These are phyloP conservation scores for Ditylenchus dipsaci DNA, from an alignment of 1,140 invertebrate genomes.

Conservation along the genomic window DNA sequence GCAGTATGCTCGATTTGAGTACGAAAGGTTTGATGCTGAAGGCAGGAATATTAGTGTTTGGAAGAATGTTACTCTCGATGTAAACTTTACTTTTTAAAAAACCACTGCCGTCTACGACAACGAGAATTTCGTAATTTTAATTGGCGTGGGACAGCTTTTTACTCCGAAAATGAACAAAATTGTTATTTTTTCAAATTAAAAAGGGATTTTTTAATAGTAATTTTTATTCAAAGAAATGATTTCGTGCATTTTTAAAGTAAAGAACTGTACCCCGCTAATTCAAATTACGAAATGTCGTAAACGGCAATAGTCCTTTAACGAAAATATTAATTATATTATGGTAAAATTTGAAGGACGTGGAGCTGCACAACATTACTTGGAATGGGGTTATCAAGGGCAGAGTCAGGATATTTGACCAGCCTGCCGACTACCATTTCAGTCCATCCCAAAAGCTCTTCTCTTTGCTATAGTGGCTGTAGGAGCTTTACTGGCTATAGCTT, in stretches of 20 bases:
- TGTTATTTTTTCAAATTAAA: no score
- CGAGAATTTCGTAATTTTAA: no score
- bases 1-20: constrained; percentile 6
- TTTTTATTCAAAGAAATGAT: no score
- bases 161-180: no score
- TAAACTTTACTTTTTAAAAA: no score
- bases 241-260: not conserved
- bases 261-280: not conserved
- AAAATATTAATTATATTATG: not conserved
- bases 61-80: constrained; percentile 26
- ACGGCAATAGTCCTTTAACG: not conserved
- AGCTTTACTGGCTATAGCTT: constrained; percentile 32
- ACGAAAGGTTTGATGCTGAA: constrained; percentile 28
- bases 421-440: constrained; percentile 37
- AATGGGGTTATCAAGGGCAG: constrained; percentile 41
- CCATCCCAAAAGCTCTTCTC: constrained; percentile 34
- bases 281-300: not conserved
- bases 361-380: constrained; percentile 46
- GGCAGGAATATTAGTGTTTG: constrained; percentile 39
- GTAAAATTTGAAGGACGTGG: constrained; percentile 41
- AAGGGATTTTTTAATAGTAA: not conserved
- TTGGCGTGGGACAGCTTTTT: no score
- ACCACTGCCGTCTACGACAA: no score
- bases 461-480: constrained; percentile 40
- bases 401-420: constrained; percentile 34